Evolutionary conservation across 2,113 vertebrate species (phyloP).

Genomic region (Atherinomorus stipes): DNA sequence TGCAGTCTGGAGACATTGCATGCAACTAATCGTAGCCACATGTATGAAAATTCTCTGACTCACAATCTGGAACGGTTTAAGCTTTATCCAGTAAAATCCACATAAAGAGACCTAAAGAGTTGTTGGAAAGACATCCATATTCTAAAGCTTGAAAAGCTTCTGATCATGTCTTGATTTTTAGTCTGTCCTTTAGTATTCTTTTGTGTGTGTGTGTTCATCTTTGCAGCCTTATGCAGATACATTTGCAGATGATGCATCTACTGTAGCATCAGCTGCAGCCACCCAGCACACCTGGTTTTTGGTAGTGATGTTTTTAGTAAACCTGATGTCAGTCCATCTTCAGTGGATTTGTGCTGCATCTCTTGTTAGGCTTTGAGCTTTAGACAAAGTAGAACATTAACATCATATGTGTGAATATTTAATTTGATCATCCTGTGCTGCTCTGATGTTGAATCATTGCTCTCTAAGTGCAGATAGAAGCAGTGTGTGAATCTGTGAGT

Average conservation of each 20-base stretch:
- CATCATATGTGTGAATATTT: not conserved
- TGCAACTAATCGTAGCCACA: not conserved
- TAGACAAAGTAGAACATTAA: not conserved
- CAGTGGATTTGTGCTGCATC: not conserved
- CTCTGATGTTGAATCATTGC: not conserved
- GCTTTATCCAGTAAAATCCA: not conserved
- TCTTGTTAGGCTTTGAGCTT: conserved; percentile 1
- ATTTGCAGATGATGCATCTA: conserved; percentile 16
- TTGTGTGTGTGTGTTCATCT: not conserved
- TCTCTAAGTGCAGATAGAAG: not conserved
- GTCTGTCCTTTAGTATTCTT: no score
- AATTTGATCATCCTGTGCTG: not conserved
- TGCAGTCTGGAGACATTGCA: not conserved
- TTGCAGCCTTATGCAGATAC: not conserved
- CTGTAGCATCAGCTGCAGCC: conserved; percentile 32
- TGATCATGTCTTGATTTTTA: no score
- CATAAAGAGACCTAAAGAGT: no score
- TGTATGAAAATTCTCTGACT: not conserved
- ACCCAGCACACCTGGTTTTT: conserved; percentile 28
- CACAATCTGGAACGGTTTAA: not conserved
- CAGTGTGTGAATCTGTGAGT: conserved; percentile 7
- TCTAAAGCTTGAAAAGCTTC: no score
- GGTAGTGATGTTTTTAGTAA: conserved; percentile 23
- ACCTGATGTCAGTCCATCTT: conserved; percentile 26
- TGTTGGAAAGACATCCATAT: no score